phyloP scores from a whole-genome alignment of 2,888 invertebrate species.

The Slavum lentiscoides region DNA sequence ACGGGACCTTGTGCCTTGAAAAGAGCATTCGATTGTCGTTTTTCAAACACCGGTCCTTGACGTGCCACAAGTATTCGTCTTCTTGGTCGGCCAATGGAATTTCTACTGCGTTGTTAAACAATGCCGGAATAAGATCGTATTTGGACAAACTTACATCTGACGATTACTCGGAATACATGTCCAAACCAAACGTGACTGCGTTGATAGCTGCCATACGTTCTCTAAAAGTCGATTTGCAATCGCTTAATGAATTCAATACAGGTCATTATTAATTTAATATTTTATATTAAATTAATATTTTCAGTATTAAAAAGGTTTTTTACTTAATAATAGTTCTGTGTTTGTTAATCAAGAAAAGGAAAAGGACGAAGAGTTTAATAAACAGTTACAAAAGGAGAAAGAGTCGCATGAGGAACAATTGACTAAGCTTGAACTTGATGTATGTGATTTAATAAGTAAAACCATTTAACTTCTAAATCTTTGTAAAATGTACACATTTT shows the following conservation, averaged over 20 bases:
- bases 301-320: constrained; percentile 12
- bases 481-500: background rate
- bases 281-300: constrained; percentile 1
- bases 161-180: constrained; percentile 11
- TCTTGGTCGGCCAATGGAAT: background rate
- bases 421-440: constrained; percentile 64
- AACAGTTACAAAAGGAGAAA: constrained; percentile 72
- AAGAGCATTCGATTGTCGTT: background rate
- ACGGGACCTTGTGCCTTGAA: background rate
- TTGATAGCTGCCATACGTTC: constrained; percentile 30
- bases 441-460: constrained; percentile 41
- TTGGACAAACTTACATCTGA: constrained; percentile 21
- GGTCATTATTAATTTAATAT: constrained; percentile 12
- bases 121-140: constrained; percentile 27
- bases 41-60: background rate
- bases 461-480: background rate
- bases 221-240: constrained; percentile 43
- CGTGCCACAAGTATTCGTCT: background rate
- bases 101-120: background rate
- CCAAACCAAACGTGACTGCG: constrained; percentile 28
- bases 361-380: constrained; percentile 69
- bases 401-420: constrained; percentile 64
- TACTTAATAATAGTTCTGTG: constrained; percentile 23
- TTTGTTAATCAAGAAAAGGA: constrained; percentile 45
- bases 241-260: constrained; percentile 46